phyloP scores from a whole-genome alignment of 2,888 invertebrate genomes.

The Didymodactylos carnosus region DNA sequence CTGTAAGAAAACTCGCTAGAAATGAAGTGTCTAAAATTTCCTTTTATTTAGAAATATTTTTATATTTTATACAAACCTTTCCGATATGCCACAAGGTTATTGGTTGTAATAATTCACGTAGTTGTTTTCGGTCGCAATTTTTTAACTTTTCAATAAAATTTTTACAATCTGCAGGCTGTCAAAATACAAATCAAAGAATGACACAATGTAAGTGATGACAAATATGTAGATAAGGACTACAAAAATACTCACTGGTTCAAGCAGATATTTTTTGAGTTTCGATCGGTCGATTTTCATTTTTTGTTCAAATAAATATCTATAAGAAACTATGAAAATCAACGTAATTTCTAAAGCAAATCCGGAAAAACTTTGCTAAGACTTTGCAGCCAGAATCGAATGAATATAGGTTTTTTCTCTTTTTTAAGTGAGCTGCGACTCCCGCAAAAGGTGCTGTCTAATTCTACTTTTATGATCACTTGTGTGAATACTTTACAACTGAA shows the following conservation, averaged over 20 bases:
- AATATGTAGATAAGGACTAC: neutral
- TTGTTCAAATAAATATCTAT: no score
- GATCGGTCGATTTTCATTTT: neutral
- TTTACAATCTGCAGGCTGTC: constrained; percentile 12
- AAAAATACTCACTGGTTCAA: neutral
- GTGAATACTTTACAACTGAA: no score
- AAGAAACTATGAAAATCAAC: no score
- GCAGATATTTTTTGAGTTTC: neutral
- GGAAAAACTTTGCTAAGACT: no score
- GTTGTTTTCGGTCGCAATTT: neutral
- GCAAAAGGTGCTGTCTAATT: no score
- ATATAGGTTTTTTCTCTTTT: no score
- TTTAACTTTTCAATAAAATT: constrained; percentile 12
- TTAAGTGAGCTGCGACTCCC: no score
- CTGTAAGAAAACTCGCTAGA: neutral
- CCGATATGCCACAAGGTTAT: constrained; percentile 64
- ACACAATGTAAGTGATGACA: no score
- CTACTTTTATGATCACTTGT: no score
- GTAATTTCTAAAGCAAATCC: no score
- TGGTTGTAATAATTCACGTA: constrained; percentile 43
- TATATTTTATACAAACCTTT: constrained; percentile 34
- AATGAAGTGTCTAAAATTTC: no score
- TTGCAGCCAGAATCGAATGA: no score
- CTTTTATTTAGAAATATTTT: neutral
- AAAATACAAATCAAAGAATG: neutral